These are phyloP conservation scores for Siderastrea siderea DNA, from an alignment of 92 coral and sea anemone genomes.

Conservation along the genomic window DNA sequence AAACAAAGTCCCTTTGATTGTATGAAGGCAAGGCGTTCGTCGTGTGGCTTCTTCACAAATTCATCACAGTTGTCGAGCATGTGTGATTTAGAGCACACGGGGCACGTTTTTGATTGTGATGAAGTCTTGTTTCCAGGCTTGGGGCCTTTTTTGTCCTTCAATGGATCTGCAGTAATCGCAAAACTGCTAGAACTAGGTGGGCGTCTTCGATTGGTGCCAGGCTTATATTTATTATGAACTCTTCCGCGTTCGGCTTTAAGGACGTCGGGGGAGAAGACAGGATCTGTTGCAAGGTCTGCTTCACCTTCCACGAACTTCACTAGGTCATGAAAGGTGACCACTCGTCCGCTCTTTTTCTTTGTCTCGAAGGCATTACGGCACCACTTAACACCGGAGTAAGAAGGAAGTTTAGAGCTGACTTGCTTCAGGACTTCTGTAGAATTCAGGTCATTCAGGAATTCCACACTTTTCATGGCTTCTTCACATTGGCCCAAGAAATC, in stretches of 20 bases:
- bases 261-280: slow-evolving; percentile 75
- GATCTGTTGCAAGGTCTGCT: slow-evolving; percentile 75
- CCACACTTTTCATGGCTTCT: slow-evolving; percentile 41
- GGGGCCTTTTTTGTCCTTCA: not conserved
- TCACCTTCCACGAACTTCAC: slow-evolving; percentile 65
- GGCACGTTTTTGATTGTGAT: no score
- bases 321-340: slow-evolving; percentile 42
- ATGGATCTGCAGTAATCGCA: slow-evolving; percentile 7
- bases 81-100: slow-evolving; percentile 5
- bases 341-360: slow-evolving; percentile 7
- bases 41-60: slow-evolving; percentile 6
- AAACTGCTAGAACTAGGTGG: slow-evolving; percentile 32
- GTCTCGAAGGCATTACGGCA: slow-evolving; percentile 38
- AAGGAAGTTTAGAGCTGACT: slow-evolving; percentile 55
- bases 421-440: slow-evolving; percentile 35
- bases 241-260: slow-evolving; percentile 48
- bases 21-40: slow-evolving; percentile 16
- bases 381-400: slow-evolving; percentile 59
- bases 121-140: not conserved
- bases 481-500: slow-evolving; percentile 44
- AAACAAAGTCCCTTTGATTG: slow-evolving; percentile 29
- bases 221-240: not conserved
- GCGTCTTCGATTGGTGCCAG: not conserved
- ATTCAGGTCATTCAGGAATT: slow-evolving; percentile 53
- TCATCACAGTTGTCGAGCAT: slow-evolving; percentile 20